These are phyloP conservation scores for Ceryle rudis DNA, from an alignment of 2,797 vertebrate species.

Conservation along the genomic window DNA sequence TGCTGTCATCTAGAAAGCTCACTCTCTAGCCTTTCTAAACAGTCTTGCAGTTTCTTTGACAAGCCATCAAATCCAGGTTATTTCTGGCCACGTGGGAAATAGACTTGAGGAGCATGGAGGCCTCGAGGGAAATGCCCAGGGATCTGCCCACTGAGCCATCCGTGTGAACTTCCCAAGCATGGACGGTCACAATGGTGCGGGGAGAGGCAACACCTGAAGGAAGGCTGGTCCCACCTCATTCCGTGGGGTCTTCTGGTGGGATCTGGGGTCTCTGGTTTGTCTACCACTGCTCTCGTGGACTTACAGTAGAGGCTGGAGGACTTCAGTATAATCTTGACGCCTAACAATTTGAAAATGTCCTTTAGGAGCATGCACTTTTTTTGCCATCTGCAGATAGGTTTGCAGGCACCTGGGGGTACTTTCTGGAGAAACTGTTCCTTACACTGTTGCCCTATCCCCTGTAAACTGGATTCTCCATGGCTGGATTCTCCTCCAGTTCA, in stretches of 20 bases:
- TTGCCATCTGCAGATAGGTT: background rate
- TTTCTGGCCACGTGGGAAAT: background rate
- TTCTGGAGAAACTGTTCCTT: background rate
- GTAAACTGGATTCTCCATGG: background rate
- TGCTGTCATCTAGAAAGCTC: background rate
- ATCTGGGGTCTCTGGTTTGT: background rate
- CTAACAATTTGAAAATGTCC: background rate
- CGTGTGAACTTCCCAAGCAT: background rate
- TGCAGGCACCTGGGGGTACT: background rate
- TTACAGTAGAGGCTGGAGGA: background rate
- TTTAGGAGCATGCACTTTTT: rapidly evolving
- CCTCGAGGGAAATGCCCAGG: background rate
- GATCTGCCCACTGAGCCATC: background rate
- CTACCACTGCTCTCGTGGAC: background rate
- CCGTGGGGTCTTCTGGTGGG: background rate
- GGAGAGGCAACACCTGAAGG: background rate
- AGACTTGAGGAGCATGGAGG: background rate
- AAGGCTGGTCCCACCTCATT: background rate
- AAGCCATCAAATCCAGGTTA: rapidly evolving
- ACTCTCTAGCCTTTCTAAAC: background rate
- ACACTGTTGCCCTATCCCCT: background rate
- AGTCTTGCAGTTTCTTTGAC: rapidly evolving
- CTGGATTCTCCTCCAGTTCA: background rate
- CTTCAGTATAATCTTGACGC: rapidly evolving
- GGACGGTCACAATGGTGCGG: rapidly evolving